Evolutionary conservation across 2,888 invertebrate species (phyloP), one percentile per base, ranked within the genome.

Genomic region (Cordilura impudica): DNA sequence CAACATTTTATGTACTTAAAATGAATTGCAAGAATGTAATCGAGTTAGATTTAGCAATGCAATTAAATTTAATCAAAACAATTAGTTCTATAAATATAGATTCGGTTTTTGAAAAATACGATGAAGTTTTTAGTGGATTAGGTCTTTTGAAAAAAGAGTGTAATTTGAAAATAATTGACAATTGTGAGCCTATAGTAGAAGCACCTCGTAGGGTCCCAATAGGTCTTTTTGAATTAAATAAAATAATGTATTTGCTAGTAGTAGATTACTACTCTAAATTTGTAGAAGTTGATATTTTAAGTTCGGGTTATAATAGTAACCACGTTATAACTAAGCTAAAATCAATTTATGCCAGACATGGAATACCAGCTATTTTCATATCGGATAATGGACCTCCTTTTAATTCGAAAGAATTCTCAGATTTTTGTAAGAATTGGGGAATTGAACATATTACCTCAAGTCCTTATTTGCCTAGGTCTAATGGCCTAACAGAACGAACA

Each of bases 71-170:
- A 21, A 14, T 70, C 10, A 70, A 49, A 45, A 51, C 29, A 12
- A 14, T 70, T 47, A 70, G 51, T 23, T 23, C 51, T 43, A 43
- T 71, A 21, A 61, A 54, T 53, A 26, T 49, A 43, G 54, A 71
- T 12, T 31, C 18, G 51, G 49, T 61, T 71, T 51, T 61, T 10
- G 53, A 71, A 51, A 47, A 71, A 2, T 71, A 61, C n/a, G 16
- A 18, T 8, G 71, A 71, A 47, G 51, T 70, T 12, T 69, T 69
- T 69, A 21, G 31, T 7, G 58, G 65, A 43, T 31, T 74, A 16
- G 67, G 74, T 29, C 14, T 61, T 16, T 14, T 75, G 3, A 51
- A 75, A 54, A 53, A 66, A 7, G 39, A 74, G 45, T 67, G 60
- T 63, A 8, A 47, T 29, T 49, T 76, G 5, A 49, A 53, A 12